Conservation (phyloP, 2,113 vertebrate genomes). For the Casuarius casuarius region DNA sequence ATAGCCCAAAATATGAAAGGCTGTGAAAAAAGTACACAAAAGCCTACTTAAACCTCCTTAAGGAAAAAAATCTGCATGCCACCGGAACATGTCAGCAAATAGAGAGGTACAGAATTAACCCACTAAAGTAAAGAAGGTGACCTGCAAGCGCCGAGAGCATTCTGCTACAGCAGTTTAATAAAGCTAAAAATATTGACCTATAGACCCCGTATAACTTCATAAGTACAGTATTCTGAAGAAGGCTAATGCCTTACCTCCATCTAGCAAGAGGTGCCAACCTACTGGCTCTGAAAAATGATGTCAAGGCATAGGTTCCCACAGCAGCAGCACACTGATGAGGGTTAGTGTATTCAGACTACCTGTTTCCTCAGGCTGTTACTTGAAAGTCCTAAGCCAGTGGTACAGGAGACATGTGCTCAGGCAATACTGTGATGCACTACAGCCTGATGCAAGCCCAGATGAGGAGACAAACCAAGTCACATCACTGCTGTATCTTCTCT, state of each 20-base stretch:
- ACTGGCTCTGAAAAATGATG: neutral
- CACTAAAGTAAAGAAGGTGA: neutral
- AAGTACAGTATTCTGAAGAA: neutral
- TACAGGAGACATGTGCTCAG: fast-evolving
- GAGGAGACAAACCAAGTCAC: neutral
- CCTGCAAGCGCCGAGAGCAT: neutral
- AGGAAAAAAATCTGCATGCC: neutral
- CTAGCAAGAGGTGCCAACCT: neutral
- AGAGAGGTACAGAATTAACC: neutral
- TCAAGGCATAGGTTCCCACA: neutral
- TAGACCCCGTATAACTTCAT: neutral
- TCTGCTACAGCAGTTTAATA: neutral
- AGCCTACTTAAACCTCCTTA: neutral
- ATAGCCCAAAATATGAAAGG: neutral
- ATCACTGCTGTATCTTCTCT: neutral
- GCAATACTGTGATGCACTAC: neutral
- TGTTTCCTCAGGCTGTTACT: fast-evolving
- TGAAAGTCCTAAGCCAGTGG: neutral
- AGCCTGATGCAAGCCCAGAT: neutral
- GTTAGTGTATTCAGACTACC: neutral
- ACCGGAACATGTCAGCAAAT: neutral
- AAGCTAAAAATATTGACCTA: neutral
- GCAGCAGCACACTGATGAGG: fast-evolving
- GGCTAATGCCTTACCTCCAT: neutral
- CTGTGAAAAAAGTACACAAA: neutral